Evolutionary conservation across 2,113 vertebrate genomes (phyloP), one percentile per base, ranked within the genome.

Genomic region (Apodemus speciosus): DNA sequence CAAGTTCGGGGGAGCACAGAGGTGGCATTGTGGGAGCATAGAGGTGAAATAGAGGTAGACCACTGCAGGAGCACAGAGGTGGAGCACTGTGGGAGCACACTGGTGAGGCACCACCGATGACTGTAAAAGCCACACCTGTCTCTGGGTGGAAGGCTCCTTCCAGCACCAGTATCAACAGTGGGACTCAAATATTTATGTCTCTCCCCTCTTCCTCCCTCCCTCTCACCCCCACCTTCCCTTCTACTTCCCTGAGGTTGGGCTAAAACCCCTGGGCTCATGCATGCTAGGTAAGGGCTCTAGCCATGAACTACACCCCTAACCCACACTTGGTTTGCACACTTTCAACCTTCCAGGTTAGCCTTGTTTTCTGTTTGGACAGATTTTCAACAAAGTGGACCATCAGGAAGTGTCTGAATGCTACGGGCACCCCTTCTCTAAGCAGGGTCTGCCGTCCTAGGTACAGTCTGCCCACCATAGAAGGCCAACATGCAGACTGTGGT

Each of bases 351-450:
- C 38, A 49, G 11, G 21, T 46, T 10, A 40, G 30, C 62, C 2
- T 46, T n/a, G 4, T 18, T n/a, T n/a, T 10, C 40, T 4, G n/a
- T 35, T 4, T 53, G 56, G 13, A 13, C 0, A 11, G 16, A 21
- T 25, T 27, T 66, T 49, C 88, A 71, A 49, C 7, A 2, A 14
- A 32, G 49, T 9, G 30, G 21, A n/a, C 15, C 15, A 9, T 0
- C 0, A 13, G n/a, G 11, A n/a, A 79, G 77, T 27, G 23, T 58
- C 23, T 71, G 38, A 32, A 20, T 21, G 69, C 88, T 49, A 51
- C 51, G 56, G 79, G 77, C 0, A 53, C 40, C 35, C 40, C 69
- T 56, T 32, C 49, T 38, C 62, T 40, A 64, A 83, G 86, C 49
- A 46, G 53, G 71, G 51, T 16, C 77, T 56, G 21, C 88, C 10